A percentile compares a stretch with the other conserved stretches of the same genome.
Evolutionary conservation across 1,140 invertebrate genomes (phyloP).

Genomic region (Eumeta japonica): DNA sequence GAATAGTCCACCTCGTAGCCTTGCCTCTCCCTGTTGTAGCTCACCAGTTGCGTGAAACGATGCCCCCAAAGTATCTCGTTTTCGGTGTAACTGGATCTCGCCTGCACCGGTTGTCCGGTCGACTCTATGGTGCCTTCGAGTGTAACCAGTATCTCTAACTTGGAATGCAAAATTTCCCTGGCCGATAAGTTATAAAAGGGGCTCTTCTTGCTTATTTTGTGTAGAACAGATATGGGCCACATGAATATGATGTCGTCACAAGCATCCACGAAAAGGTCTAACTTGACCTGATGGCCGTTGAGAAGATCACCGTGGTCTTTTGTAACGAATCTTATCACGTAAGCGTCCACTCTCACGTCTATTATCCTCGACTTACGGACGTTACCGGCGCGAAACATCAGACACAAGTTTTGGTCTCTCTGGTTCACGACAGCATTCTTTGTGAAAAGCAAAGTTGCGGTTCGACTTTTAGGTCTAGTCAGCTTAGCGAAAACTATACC

Average conservation of each 20-base stretch:
- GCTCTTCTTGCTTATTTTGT: slow-evolving; percentile 66
- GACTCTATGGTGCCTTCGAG: slow-evolving; percentile 70
- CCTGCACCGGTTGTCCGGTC: slow-evolving; percentile 62
- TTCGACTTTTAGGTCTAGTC: slow-evolving; percentile 88
- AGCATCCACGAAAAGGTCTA: slow-evolving; percentile 69
- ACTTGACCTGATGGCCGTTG: slow-evolving; percentile 68
- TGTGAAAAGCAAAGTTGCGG: slow-evolving; percentile 87
- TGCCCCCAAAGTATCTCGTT: slow-evolving; percentile 70
- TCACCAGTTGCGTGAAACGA: slow-evolving; percentile 66
- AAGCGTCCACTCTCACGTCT: slow-evolving; percentile 74
- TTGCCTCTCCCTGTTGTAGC: slow-evolving; percentile 75
- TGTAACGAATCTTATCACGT: slow-evolving; percentile 76
- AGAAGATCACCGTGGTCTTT: slow-evolving; percentile 71
- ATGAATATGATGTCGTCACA: slow-evolving; percentile 77
- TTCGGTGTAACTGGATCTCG: slow-evolving; percentile 64
- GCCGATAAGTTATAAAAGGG: slow-evolving; percentile 79
- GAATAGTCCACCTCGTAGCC: slow-evolving; percentile 81
- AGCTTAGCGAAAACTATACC: slow-evolving; percentile 83
- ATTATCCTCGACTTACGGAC: slow-evolving; percentile 92
- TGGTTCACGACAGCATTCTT: slow-evolving; percentile 81
- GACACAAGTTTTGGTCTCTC: slow-evolving; percentile 75
- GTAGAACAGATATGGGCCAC: slow-evolving; percentile 77
- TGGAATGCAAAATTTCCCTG: slow-evolving; percentile 69
- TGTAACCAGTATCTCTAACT: slow-evolving; percentile 73
- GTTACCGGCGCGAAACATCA: slow-evolving; percentile 89